Evolutionary conservation across 2,888 invertebrate species (phyloP).

Genomic region (Colletes collaris): DNA sequence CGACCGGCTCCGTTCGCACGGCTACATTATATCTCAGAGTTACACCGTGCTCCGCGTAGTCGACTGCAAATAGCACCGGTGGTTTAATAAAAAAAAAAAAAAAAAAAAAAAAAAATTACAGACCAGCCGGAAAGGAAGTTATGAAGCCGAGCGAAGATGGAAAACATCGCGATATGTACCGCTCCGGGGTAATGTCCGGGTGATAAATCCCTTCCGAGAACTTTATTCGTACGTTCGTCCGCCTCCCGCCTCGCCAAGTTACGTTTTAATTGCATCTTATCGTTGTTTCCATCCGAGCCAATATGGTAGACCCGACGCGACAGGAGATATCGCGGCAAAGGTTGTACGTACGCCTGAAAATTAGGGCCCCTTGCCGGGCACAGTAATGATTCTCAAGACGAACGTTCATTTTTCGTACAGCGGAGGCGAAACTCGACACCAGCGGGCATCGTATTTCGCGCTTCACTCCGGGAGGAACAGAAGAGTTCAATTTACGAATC

Average conservation of each 20-base stretch:
- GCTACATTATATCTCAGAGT: slow-evolving; percentile 81
- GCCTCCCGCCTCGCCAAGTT: background rate
- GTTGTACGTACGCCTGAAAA: no score
- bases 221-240: slow-evolving; percentile 51
- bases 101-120: slow-evolving; percentile 35
- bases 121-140: slow-evolving; percentile 50
- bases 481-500: no score
- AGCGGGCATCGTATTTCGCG: no score
- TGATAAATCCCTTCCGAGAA: slow-evolving; percentile 53
- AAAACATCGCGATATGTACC: slow-evolving; percentile 48
- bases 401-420: no score
- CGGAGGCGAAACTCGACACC: no score
- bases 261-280: slow-evolving; percentile 27
- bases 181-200: slow-evolving; percentile 21
- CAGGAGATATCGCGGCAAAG: no score
- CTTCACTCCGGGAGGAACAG: no score
- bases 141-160: slow-evolving; percentile 64
- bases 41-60: slow-evolving; percentile 72
- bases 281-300: background rate
- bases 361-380: no score
- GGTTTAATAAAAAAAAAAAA: slow-evolving; percentile 69
- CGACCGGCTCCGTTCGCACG: slow-evolving; percentile 69
- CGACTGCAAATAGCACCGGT: slow-evolving; percentile 67
- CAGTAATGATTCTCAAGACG: no score
- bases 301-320: background rate